Conservation (phyloP, 2,888 invertebrate species). For the Steinernema hermaphroditum region DNA sequence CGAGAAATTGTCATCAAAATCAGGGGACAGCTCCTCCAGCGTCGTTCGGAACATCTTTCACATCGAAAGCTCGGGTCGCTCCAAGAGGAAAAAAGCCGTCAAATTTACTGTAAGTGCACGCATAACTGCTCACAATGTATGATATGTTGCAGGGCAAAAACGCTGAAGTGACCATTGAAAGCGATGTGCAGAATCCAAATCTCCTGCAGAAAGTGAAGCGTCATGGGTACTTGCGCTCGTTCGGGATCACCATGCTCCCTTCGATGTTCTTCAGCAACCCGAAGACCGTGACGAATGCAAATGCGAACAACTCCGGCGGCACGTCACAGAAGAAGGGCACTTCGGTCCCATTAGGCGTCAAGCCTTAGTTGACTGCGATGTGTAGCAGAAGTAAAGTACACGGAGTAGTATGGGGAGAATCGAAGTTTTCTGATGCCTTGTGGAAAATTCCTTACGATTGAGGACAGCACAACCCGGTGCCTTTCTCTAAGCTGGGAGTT, state of each 20-base stretch:
- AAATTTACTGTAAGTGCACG: not conserved
- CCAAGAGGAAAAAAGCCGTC: not conserved
- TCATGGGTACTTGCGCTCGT: not conserved
- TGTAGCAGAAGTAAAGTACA: too few species aligned
- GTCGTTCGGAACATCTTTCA: not conserved
- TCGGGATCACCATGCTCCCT: slow-evolving; percentile 11
- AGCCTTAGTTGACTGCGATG: too few species aligned
- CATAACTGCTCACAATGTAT: not conserved
- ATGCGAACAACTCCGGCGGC: too few species aligned
- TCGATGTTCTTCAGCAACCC: not conserved
- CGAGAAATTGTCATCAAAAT: too few species aligned
- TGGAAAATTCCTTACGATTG: too few species aligned
- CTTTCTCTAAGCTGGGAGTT: too few species aligned
- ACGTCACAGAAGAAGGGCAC: too few species aligned
- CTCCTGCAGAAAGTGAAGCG: slow-evolving; percentile 8
- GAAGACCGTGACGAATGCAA: too few species aligned
- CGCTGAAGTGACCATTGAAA: not conserved
- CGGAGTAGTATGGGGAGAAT: too few species aligned
- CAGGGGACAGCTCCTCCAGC: not conserved
- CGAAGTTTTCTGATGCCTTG: too few species aligned
- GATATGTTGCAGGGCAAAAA: not conserved
- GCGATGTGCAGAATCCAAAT: slow-evolving; percentile 9
- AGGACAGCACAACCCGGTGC: too few species aligned
- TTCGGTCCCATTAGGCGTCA: too few species aligned
- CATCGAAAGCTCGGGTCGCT: not conserved